These are phyloP conservation scores for Mionectes macconnelli DNA, from an alignment of 2,113 vertebrate species.

Conservation along the genomic window DNA sequence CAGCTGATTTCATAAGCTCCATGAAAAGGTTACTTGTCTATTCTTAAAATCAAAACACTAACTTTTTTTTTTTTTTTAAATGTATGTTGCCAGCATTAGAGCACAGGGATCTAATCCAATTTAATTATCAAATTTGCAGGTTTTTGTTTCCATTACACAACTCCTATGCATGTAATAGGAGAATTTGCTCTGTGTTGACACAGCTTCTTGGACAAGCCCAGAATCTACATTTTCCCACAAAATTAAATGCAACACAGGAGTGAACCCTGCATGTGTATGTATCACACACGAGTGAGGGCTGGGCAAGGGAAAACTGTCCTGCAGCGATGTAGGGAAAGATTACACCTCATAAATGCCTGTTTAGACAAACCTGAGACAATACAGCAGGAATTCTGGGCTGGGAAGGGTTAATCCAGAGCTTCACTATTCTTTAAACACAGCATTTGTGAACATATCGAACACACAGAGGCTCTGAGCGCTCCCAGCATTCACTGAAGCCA, in stretches of 20 bases:
- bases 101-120: background rate
- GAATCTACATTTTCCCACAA: background rate
- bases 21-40: background rate
- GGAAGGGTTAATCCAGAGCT: conserved; percentile 16
- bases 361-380: rapidly evolving
- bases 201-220: background rate
- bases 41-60: background rate
- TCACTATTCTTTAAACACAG: background rate
- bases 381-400: background rate
- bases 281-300: rapidly evolving
- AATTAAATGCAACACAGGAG: background rate
- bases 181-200: background rate
- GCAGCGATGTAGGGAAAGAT: background rate
- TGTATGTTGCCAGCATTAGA: background rate
- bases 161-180: background rate
- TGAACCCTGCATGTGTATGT: background rate
- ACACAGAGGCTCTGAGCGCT: background rate
- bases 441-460: background rate
- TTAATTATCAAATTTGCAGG: background rate
- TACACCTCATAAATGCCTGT: background rate
- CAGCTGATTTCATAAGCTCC: background rate
- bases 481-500: background rate
- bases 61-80: background rate
- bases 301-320: background rate
- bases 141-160: background rate